Evolutionary conservation across 2,797 vertebrate species (phyloP).

Genomic region (Chloroceryle inda): DNA sequence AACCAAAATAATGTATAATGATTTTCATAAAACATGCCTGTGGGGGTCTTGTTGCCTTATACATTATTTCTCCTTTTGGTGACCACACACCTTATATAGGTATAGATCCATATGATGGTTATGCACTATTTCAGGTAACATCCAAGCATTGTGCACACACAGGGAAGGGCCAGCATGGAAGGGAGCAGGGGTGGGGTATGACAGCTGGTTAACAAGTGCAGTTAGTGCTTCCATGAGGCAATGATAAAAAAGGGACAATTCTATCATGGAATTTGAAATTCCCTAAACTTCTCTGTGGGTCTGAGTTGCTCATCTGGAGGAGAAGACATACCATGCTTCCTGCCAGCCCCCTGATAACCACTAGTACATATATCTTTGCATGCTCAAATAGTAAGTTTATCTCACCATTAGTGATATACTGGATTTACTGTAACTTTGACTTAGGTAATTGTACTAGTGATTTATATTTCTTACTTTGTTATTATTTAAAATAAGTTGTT

Average conservation of each 20-base stretch:
- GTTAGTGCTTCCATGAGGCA: not conserved
- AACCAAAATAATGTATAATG: not conserved
- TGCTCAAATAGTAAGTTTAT: not conserved
- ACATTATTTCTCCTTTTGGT: too few species aligned
- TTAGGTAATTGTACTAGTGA: not conserved
- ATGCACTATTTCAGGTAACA: not conserved
- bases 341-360: fast-evolving
- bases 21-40: not conserved
- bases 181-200: not conserved
- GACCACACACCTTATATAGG: not conserved
- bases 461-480: not conserved
- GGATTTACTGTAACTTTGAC: not conserved
- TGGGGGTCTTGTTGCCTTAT: not conserved
- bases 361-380: fast-evolving
- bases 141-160: fast-evolving
- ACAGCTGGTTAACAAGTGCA: not conserved
- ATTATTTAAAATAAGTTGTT: not conserved
- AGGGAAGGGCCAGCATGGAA: not conserved
- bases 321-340: not conserved
- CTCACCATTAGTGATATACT: not conserved
- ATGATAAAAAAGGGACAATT: too few species aligned
- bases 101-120: not conserved
- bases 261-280: not conserved
- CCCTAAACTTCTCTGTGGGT: fast-evolving
- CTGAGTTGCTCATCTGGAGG: not conserved